Evolutionary conservation across 2,113 vertebrate genomes (phyloP), one percentile per base, ranked within the genome.

Genomic region (Atlantisia rogersi): DNA sequence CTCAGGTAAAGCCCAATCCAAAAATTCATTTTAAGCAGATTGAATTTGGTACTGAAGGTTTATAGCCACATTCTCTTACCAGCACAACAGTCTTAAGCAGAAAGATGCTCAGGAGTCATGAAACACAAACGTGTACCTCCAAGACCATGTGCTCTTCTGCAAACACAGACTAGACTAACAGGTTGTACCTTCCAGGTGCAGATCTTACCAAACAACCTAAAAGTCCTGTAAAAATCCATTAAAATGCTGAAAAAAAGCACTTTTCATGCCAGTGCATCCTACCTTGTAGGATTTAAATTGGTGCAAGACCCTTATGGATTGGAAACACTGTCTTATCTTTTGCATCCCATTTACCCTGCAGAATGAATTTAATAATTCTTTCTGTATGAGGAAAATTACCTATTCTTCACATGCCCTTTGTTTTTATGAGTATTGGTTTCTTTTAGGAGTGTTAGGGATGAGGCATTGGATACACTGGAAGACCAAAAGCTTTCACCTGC

Each of bases 281-380:
- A 91, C 42, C 59, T 90, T 62, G 50, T 52, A n/a, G 84, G 90
- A 69, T 76, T 85, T 91, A 95, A 97, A 93, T 89, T 93, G 77
- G 75, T 95, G 96, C 92, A 95, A 94, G 91, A 65, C 76, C 80
- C 60, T 39, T 37, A 86, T 83, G 86, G 78, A 62, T 24, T 90
- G n/a, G 80, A 96, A 95, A 83, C 25, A 60, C 46, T 81, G 44
- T 56, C 48, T 92, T 96, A 81, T 56, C 46, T 62, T 88, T 96
- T 94, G 87, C 86, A 80, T 84, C 53, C 69, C 80, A 85, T 97
- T 82, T 82, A 82, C 76, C 88, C 83, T 44, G 4, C 46, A 63
- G 92, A 93, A 82, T 89, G 42, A 77, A 86, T 80, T 92, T 90
- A 90, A 82, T 91, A 95, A 95, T 95, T 89, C 25, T 69, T 67